A percentile compares a stretch with the other conserved stretches of the same genome.
These are phyloP conservation scores for Chaenogobius annularis DNA, from an alignment of 2,113 vertebrate genomes.

Conservation along the genomic window DNA sequence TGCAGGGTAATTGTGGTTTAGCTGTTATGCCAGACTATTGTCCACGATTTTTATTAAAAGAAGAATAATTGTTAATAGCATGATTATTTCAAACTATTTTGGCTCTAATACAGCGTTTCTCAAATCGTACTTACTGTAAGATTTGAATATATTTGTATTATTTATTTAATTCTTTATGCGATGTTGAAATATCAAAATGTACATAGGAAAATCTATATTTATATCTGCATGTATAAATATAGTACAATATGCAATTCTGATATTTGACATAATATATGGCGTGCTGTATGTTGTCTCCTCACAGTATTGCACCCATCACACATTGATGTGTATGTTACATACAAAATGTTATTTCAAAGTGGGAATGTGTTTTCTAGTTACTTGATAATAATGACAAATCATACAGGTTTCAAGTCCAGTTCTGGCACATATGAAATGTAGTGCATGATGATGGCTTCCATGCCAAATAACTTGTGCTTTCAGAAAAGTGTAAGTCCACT, in stretches of 20 bases:
- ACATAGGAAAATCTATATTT: slow-evolving; percentile 83
- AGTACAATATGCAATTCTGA: slow-evolving; percentile 76
- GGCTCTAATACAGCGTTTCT: slow-evolving; percentile 78
- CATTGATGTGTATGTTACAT: slow-evolving; percentile 80
- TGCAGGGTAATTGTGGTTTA: slow-evolving; percentile 86
- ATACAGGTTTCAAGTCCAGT: slow-evolving; percentile 79
- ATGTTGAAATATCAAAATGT: slow-evolving; percentile 81
- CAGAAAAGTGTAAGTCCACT: slow-evolving; percentile 55
- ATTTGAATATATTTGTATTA: slow-evolving; percentile 79
- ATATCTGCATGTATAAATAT: slow-evolving; percentile 82
- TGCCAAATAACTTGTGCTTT: slow-evolving; percentile 58
- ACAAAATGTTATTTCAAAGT: slow-evolving; percentile 70
- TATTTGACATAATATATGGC: slow-evolving; percentile 71
- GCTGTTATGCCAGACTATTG: slow-evolving; percentile 79
- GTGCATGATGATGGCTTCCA: slow-evolving; percentile 60
- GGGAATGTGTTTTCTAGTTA: slow-evolving; percentile 78
- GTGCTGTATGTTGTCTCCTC: slow-evolving; percentile 67
- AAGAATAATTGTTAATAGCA: slow-evolving; percentile 67
- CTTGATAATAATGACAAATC: slow-evolving; percentile 79
- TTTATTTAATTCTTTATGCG: slow-evolving; percentile 83
- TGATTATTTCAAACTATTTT: slow-evolving; percentile 70
- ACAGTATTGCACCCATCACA: slow-evolving; percentile 72
- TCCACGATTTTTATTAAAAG: slow-evolving; percentile 56
- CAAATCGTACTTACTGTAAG: slow-evolving; percentile 73
- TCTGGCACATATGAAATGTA: slow-evolving; percentile 77